A percentile compares a stretch with the other conserved stretches of the same genome.
Evolutionary conservation across 2,888 invertebrate species (phyloP).

Genomic region (Galerucella calmariensis): DNA sequence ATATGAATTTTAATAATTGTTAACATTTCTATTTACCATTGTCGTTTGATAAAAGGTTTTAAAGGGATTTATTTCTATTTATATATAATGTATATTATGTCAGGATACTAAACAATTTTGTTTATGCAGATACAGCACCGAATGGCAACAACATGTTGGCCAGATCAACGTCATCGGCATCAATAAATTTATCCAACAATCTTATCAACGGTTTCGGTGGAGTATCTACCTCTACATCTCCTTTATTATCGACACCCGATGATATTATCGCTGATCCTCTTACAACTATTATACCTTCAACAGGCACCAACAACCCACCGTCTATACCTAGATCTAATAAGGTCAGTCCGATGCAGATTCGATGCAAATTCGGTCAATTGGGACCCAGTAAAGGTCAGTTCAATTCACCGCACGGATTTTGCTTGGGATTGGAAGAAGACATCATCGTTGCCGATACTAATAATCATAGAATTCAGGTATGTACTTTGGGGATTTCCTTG

Average conservation of each 20-base stretch:
- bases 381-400: constrained; percentile 95
- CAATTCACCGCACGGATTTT: constrained; percentile 97
- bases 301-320: constrained; percentile 65
- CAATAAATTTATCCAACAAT: constrained; percentile 66
- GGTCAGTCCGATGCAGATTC: constrained; percentile 86
- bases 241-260: constrained; percentile 68
- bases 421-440: constrained; percentile 93
- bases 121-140: constrained; percentile 38
- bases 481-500: constrained; percentile 17
- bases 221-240: constrained; percentile 73
- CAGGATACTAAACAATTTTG: background rate
- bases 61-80: background rate
- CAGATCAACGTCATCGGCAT: constrained; percentile 71
- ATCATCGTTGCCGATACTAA: constrained; percentile 97
- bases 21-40: too few relatives aligned
- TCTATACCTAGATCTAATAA: constrained; percentile 71
- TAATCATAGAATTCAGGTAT: constrained; percentile 92
- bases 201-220: constrained; percentile 70
- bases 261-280: constrained; percentile 67
- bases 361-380: constrained; percentile 93
- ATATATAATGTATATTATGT: background rate
- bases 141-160: constrained; percentile 66
- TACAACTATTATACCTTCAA: constrained; percentile 67
- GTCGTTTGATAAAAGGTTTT: background rate
- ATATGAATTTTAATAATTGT: background rate